These are phyloP conservation scores for Napeogenes sylphis DNA, from an alignment of 2,888 invertebrate species.

Conservation along the genomic window DNA sequence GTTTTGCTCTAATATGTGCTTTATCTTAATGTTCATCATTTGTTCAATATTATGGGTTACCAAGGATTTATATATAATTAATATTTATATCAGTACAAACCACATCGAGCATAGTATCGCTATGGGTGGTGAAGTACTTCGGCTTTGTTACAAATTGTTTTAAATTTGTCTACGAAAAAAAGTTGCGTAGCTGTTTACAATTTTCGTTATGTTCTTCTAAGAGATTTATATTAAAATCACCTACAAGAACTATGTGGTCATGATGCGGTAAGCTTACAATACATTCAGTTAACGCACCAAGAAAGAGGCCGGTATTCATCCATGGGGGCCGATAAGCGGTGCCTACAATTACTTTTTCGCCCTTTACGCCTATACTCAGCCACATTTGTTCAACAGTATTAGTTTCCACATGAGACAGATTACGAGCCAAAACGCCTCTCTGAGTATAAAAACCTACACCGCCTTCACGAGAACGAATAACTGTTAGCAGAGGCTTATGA, in stretches of 20 bases:
- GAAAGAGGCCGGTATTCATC: no score
- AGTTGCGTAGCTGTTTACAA: no score
- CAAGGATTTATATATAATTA: slow-evolving; percentile 7
- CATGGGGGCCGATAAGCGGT: no score
- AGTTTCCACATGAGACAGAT: slow-evolving; percentile 3
- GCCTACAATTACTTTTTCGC: no score
- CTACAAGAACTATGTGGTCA: no score
- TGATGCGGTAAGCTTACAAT: no score
- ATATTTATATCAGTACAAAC: slow-evolving; percentile 1
- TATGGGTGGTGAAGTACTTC: slow-evolving; percentile 1
- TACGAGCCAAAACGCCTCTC: neutral
- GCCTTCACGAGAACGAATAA: slow-evolving; percentile 12
- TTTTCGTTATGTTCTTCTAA: no score
- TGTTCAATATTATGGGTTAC: slow-evolving; percentile 15
- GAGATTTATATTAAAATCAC: no score
- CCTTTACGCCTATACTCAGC: no score
- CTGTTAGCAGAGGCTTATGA: slow-evolving; percentile 9
- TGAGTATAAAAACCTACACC: slow-evolving; percentile 19
- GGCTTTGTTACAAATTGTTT: neutral
- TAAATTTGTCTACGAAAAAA: no score
- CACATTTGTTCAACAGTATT: no score
- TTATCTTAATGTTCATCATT: slow-evolving; percentile 20
- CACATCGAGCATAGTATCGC: neutral
- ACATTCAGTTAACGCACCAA: no score
- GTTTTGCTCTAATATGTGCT: slow-evolving; percentile 4